A percentile compares a stretch with the other conserved stretches of the same genome.
These are phyloP conservation scores for Coracias cyanogaster DNA, from an alignment of 2,797 vertebrate genomes.

Conservation along the genomic window DNA sequence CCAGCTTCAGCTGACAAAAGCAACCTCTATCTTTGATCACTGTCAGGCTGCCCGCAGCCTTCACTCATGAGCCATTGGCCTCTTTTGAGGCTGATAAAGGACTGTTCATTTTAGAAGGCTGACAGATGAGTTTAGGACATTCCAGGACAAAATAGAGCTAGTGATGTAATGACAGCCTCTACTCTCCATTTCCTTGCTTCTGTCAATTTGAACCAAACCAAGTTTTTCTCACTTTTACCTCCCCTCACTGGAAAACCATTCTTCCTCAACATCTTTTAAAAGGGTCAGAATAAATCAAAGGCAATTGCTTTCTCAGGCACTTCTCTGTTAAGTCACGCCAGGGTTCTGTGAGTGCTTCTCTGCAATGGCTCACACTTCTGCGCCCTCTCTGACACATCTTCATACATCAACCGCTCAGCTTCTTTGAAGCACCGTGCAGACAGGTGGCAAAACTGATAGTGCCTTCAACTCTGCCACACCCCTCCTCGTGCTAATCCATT, in stretches of 20 bases:
- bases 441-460: neutral
- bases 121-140: neutral
- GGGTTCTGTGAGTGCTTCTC: neutral
- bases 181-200: neutral
- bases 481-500: neutral
- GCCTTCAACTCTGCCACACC: neutral
- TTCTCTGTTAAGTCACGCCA: rapidly evolving
- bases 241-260: neutral
- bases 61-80: neutral
- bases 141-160: neutral
- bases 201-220: neutral
- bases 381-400: neutral
- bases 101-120: neutral
- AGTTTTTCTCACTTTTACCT: neutral
- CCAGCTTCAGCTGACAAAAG: neutral
- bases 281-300: neutral
- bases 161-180: neutral
- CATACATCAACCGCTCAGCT: neutral
- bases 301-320: neutral
- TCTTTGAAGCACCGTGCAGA: neutral
- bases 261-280: neutral
- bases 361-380: neutral
- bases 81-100: neutral
- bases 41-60: neutral
- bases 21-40: neutral